These are phyloP conservation scores for Drosophila cardini DNA, from an alignment of 1,140 invertebrate species.

Conservation along the genomic window DNA sequence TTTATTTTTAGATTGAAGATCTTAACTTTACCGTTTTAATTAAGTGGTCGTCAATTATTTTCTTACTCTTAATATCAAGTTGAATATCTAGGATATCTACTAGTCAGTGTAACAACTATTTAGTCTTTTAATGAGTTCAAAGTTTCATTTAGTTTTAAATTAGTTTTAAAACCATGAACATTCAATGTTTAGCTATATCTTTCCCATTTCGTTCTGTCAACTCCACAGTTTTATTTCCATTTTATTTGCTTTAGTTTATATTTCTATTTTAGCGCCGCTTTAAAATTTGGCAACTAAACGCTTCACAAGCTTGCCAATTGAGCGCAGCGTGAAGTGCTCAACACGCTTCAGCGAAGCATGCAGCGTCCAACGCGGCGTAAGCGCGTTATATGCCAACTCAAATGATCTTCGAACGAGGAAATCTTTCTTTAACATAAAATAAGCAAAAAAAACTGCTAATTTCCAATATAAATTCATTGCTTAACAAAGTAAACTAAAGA, in stretches of 20 bases:
- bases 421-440: too few species aligned
- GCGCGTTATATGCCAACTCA: conserved; percentile 68
- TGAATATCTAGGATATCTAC: too few species aligned
- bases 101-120: too few species aligned
- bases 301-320: conserved; percentile 73
- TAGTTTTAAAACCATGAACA: neutral
- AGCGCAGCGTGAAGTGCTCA: conserved; percentile 70
- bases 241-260: neutral
- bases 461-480: too few species aligned
- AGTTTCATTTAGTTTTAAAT: conserved; percentile 20
- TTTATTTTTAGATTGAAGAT: too few species aligned
- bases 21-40: too few species aligned
- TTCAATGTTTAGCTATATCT: neutral
- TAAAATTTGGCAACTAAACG: conserved; percentile 54
- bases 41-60: too few species aligned
- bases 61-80: too few species aligned
- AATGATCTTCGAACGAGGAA: conserved; percentile 52
- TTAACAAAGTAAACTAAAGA: too few species aligned
- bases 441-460: too few species aligned
- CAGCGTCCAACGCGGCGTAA: conserved; percentile 70
- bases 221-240: neutral
- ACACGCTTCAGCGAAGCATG: conserved; percentile 78
- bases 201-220: conserved; percentile 1
- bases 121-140: too few species aligned
- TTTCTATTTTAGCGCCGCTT: conserved; percentile 56